Evolutionary conservation across 2,888 invertebrate genomes (phyloP).

Genomic region (Congeria kusceri): DNA sequence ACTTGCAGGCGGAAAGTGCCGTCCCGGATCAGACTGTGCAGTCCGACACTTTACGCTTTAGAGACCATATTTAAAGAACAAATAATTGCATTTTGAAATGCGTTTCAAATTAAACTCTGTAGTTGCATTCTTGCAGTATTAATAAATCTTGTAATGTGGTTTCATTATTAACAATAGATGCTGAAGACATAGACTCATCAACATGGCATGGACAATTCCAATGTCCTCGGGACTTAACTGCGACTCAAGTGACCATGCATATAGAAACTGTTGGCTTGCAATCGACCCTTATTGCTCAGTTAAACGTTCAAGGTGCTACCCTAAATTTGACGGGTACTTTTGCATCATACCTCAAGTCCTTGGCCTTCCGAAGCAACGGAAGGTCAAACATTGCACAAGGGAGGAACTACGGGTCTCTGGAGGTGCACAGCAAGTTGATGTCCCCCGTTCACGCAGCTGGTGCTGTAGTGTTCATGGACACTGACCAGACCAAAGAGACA

Average conservation of each 20-base stretch:
- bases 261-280: not conserved
- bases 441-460: conserved; percentile 37
- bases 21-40: too few species aligned
- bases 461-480: conserved; percentile 30
- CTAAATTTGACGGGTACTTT: conserved; percentile 28
- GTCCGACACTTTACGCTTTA: too few species aligned
- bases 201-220: conserved; percentile 35
- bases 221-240: conserved; percentile 10
- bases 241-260: conserved; percentile 1
- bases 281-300: conserved; percentile 3
- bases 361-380: conserved; percentile 19
- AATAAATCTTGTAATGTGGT: too few species aligned
- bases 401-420: conserved; percentile 33
- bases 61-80: too few species aligned
- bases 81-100: too few species aligned
- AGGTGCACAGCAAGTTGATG: conserved; percentile 40
- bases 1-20: too few species aligned
- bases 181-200: conserved; percentile 19
- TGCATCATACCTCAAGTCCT: conserved; percentile 25
- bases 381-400: not conserved
- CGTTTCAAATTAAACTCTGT: too few species aligned
- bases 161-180: conserved; percentile 11
- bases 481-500: not conserved
- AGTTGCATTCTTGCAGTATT: too few species aligned
- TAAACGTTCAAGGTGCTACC: not conserved